A percentile compares a stretch with the other conserved stretches of the same genome.
Evolutionary conservation across 2,113 vertebrate species (phyloP).

Genomic region (Pomatorhinus ruficollis): DNA sequence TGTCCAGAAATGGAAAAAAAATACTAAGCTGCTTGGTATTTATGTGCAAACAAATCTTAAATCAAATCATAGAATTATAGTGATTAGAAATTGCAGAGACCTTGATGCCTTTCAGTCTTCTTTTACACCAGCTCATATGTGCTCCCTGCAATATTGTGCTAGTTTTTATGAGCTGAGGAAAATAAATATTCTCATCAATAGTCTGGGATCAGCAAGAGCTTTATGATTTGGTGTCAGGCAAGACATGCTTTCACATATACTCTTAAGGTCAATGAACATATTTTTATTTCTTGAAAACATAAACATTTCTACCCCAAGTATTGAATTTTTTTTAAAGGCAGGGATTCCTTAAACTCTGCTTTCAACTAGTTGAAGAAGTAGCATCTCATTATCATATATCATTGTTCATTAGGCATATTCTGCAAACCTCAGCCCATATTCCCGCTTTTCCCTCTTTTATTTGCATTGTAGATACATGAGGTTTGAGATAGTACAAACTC

Average conservation of each 20-base stretch:
- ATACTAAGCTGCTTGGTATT: neutral
- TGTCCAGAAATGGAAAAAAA: neutral
- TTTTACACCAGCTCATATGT: neutral
- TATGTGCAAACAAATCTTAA: neutral
- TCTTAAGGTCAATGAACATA: neutral
- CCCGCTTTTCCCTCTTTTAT: neutral
- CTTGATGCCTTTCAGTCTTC: neutral
- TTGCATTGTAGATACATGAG: neutral
- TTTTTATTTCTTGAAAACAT: neutral
- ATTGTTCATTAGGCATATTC: neutral
- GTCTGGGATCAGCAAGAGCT: neutral
- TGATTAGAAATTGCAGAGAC: constrained; percentile 12
- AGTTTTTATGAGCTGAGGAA: neutral
- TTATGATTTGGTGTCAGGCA: neutral
- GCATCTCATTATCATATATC: neutral
- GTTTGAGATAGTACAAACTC: neutral
- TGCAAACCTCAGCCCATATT: neutral
- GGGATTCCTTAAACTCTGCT: neutral
- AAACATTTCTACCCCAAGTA: neutral
- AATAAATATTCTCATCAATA: neutral
- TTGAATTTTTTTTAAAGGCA: neutral
- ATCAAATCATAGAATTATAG: constrained; percentile 28
- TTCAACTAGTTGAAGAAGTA: neutral
- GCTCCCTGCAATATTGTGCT: neutral
- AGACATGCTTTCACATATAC: neutral